These are phyloP conservation scores for Piliocolobus tephrosceles DNA, from an alignment of 2,113 vertebrate species.

Conservation along the genomic window DNA sequence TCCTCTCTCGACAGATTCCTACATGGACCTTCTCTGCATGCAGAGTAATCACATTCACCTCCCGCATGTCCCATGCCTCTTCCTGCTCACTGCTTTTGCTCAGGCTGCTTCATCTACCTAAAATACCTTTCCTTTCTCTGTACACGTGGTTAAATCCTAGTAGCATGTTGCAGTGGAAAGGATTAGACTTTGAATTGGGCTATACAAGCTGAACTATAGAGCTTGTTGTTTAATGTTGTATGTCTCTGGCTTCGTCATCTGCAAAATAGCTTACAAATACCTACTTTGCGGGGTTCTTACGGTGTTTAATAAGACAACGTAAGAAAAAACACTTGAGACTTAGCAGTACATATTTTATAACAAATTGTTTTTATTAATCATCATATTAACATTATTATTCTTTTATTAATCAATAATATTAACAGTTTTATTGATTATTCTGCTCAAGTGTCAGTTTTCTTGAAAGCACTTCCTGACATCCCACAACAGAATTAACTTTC, in stretches of 20 bases:
- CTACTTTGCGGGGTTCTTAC: not conserved
- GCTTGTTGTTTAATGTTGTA: not conserved
- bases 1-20: not conserved
- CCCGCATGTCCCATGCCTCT: too few species aligned
- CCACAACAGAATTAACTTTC: not conserved
- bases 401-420: not conserved
- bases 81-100: not conserved
- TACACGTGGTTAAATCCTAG: not conserved
- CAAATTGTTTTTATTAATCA: not conserved
- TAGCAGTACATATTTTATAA: not conserved
- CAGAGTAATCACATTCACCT: not conserved
- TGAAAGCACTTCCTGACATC: not conserved
- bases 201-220: not conserved
- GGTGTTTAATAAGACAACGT: not conserved
- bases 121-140: not conserved
- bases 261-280: not conserved
- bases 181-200: not conserved
- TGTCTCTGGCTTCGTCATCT: not conserved
- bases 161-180: not conserved
- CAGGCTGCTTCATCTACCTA: not conserved
- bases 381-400: not conserved
- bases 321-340: not conserved
- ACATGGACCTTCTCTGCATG: not conserved
- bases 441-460: not conserved
- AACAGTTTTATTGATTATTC: not conserved